phyloP scores from a whole-genome alignment of 2,797 vertebrate species.

The Gymnothorax javanicus region DNA sequence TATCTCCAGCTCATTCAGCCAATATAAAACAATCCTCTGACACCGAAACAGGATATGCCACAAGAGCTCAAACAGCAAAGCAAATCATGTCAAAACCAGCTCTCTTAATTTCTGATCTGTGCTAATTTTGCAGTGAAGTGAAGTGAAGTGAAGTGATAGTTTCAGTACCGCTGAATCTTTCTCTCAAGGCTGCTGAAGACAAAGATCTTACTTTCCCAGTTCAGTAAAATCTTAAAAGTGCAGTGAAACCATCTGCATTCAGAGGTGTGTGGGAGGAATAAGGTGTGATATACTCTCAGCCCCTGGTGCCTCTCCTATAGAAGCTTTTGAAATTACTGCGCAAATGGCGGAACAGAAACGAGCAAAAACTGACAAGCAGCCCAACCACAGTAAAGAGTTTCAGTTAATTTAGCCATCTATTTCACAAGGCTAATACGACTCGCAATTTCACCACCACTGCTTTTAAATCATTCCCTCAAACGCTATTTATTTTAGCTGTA shows the following conservation, averaged over 20 bases:
- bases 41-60: not conserved
- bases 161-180: slow-evolving; percentile 50
- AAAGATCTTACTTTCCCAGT: slow-evolving; percentile 34
- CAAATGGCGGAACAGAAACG: not conserved
- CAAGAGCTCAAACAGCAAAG: not conserved
- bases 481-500: not conserved
- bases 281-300: slow-evolving; percentile 4
- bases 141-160: slow-evolving; percentile 51
- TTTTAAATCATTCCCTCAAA: not conserved
- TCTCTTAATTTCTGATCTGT: slow-evolving; percentile 8
- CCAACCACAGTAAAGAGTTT: not conserved
- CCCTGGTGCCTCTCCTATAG: slow-evolving; percentile 2
- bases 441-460: not conserved
- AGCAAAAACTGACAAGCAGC: not conserved
- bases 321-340: slow-evolving; percentile 8
- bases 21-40: not conserved
- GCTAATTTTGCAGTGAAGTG: slow-evolving; percentile 41
- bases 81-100: not conserved
- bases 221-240: slow-evolving; percentile 51
- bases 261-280: slow-evolving; percentile 41
- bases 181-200: slow-evolving; percentile 39
- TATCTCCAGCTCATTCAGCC: not conserved
- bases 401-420: not conserved
- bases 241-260: slow-evolving; percentile 46
- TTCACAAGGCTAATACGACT: not conserved